Percentiles rank a stretch among this genome's conserved stretches.
Conservation (phyloP, 2,888 invertebrate genomes). For the Microdon myrmicae region DNA sequence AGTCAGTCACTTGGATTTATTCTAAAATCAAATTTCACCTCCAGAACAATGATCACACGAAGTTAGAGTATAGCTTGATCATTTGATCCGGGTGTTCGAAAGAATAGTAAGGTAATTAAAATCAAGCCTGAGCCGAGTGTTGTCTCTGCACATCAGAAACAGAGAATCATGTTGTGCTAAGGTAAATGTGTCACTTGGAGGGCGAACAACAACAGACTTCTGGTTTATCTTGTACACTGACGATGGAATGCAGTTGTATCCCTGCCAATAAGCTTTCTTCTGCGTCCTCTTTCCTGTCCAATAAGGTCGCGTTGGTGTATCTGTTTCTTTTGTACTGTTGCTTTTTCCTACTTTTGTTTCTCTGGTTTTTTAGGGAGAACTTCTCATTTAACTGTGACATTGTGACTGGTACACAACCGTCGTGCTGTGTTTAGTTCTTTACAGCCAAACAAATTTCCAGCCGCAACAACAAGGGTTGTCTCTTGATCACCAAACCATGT, state of each 20-base stretch:
- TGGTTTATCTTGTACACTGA: slow-evolving; percentile 46
- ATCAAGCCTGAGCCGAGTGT: slow-evolving; percentile 40
- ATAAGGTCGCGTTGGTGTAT: slow-evolving; percentile 34
- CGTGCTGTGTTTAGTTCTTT: slow-evolving; percentile 40
- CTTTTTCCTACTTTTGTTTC: no score
- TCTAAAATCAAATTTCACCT: slow-evolving; percentile 51
- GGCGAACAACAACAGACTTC: slow-evolving; percentile 50
- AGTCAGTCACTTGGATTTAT: slow-evolving; percentile 52
- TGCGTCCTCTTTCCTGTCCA: no score
- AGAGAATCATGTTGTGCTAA: slow-evolving; percentile 50
- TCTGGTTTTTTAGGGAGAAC: slow-evolving; percentile 14
- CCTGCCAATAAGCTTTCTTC: no score
- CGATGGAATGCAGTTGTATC: slow-evolving; percentile 17
- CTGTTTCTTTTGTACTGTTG: no score
- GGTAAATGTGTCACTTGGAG: slow-evolving; percentile 51
- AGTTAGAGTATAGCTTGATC: slow-evolving; percentile 29
- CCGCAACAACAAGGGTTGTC: slow-evolving; percentile 39
- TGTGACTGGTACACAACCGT: slow-evolving; percentile 43
- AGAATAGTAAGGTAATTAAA: slow-evolving; percentile 51
- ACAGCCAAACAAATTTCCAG: slow-evolving; percentile 45
- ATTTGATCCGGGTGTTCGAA: no score
- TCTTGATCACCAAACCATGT: slow-evolving; percentile 1
- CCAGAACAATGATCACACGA: slow-evolving; percentile 37
- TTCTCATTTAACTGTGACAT: slow-evolving; percentile 13
- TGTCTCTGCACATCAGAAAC: slow-evolving; percentile 36